Base-by-base conservation (phyloP, 2,113 vertebrate species). In the Aphyosemion australe region DNA sequence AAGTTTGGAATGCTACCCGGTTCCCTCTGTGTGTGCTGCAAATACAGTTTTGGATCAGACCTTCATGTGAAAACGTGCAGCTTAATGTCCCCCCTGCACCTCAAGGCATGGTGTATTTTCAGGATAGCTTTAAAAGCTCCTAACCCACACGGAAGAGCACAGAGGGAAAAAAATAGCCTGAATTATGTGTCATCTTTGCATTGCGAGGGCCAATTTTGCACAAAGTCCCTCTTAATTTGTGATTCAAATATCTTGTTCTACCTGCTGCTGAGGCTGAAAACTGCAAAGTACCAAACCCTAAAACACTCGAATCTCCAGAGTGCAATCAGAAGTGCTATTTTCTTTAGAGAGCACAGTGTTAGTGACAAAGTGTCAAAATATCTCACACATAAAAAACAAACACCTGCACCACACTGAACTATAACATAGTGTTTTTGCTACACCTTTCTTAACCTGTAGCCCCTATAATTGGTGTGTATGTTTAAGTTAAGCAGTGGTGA, bases 241-340 rank as follows among this genome's bases (percentile, higher is more conserved):
- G 16, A n/a, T 9, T 26, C 7, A 45, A 45, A 43, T 9, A 26
- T 4, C 43, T 6, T 45, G n/a, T 18, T 32, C 16, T 19, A 37
- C 69, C 18, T 49, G 9, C 19, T 18, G 14, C 9, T 74, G 42
- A 72, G 60, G 14, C 9, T 77, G 42, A 72, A 62, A 43, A 31
- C 48, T 52, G 13, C n/a, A 66, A 11, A 51, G 1, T 39, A 47
- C 2, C 19, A n/a, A 14, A 60, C 55, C 46, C 26, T 19, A n/a
- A 64, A 42, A 72, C n/a, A 47, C 37, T 41, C 37, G 6, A 68
- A 47, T 58, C 18, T 51, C 54, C n/a, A 6, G 16, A 61, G 19
- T 61, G 11, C 57, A 61, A 51, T 62, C n/a, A 47, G 15, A 74
- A 13, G 49, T 53, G 57, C 48, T 2, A 4, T 50, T 55, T 60